Conservation (phyloP, 2,888 invertebrate species). For the Hypomecis atomaria region DNA sequence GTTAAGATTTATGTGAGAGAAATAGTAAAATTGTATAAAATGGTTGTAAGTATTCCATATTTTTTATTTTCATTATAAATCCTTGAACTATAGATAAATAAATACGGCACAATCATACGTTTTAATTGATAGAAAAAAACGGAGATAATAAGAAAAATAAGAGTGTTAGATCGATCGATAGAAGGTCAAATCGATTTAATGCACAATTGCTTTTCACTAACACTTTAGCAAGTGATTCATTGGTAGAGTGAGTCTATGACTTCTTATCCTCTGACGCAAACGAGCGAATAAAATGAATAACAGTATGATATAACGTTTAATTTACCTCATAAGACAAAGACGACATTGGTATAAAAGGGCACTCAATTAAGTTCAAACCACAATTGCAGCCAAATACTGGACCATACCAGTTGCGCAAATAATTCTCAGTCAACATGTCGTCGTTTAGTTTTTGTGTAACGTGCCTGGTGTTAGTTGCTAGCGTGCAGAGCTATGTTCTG, state of each 20-base stretch:
- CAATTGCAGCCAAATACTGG: conserved; percentile 3
- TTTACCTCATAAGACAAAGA: not conserved
- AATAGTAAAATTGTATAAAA: too few species aligned
- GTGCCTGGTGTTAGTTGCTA: conserved; percentile 27
- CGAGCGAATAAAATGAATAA: not conserved
- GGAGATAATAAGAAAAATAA: too few species aligned
- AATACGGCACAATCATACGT: too few species aligned
- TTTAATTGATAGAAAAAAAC: too few species aligned
- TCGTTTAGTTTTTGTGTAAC: conserved; percentile 32
- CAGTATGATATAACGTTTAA: not conserved
- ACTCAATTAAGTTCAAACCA: not conserved
- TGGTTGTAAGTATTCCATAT: too few species aligned
- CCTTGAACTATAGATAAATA: too few species aligned
- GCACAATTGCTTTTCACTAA: not conserved
- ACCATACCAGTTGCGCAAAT: conserved; percentile 4
- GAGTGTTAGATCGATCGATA: too few species aligned
- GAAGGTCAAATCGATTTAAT: not conserved
- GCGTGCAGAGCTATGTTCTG: conserved; percentile 15
- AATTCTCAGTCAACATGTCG: conserved; percentile 19
- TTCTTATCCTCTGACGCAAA: conserved; percentile 4
- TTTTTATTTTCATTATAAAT: too few species aligned
- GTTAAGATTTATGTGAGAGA: too few species aligned
- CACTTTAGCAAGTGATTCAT: not conserved
- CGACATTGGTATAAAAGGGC: not conserved
- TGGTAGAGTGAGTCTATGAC: not conserved